Conservation (phyloP, 2,888 invertebrate species). For the Pollenia griseotomentosa region DNA sequence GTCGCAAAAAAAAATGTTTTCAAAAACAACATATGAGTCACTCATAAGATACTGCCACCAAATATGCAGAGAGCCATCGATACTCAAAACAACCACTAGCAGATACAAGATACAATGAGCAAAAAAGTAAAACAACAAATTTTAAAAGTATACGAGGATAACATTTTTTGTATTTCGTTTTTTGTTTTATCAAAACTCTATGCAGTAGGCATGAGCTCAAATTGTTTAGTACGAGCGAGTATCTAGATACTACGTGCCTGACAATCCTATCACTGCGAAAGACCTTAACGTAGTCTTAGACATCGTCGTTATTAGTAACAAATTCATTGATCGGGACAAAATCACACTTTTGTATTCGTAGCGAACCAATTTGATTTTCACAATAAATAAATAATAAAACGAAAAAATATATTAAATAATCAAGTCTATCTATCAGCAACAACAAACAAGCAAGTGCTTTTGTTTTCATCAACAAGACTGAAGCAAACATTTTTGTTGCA, state of each 20-base stretch:
- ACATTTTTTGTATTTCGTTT: not conserved
- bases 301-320: conserved; percentile 30
- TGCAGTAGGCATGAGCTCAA: conserved; percentile 48
- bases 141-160: conserved; percentile 1
- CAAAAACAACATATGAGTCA: conserved; percentile 68
- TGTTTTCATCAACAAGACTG: not conserved
- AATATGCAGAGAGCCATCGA: conserved; percentile 43
- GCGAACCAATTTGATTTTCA: conserved; percentile 42
- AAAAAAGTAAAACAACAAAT: conserved; percentile 25
- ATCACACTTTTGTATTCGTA: not conserved
- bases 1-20: conserved; percentile 51
- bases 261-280: conserved; percentile 32
- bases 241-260: conserved; percentile 40
- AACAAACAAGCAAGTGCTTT: conserved; percentile 66
- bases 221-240: conserved; percentile 30
- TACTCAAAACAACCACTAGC: conserved; percentile 57
- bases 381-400: conserved; percentile 30
- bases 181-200: conserved; percentile 49
- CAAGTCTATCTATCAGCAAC: not conserved
- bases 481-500: conserved; percentile 19
- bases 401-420: not conserved
- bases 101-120: conserved; percentile 48
- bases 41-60: conserved; percentile 51
- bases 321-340: conserved; percentile 37
- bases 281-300: conserved; percentile 10